Evolutionary conservation across 2,888 invertebrate species (phyloP).

Genomic region (Caenorhabditis sulstoni): DNA sequence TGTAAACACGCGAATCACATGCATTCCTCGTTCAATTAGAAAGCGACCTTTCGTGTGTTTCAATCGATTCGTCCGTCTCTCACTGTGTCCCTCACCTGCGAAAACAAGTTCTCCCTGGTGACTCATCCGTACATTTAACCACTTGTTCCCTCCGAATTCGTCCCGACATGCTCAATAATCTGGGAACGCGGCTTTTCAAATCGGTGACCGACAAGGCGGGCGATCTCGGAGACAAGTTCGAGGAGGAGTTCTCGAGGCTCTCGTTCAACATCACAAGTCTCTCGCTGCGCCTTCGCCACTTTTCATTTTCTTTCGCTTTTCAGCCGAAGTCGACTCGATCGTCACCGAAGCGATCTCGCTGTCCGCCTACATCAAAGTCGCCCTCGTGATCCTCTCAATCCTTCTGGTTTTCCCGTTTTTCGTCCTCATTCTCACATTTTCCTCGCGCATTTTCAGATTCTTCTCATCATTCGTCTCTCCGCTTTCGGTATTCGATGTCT

Average conservation of each 20-base stretch:
- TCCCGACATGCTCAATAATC: slow-evolving; percentile 65
- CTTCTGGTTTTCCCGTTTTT: slow-evolving; percentile 40
- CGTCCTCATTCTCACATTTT: neutral
- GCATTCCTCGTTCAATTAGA: slow-evolving; percentile 21
- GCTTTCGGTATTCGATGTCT: slow-evolving; percentile 67
- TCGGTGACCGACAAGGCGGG: slow-evolving; percentile 72
- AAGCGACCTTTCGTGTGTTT: slow-evolving; percentile 23
- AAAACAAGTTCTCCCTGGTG: slow-evolving; percentile 48
- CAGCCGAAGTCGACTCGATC: slow-evolving; percentile 71
- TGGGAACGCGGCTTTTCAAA: slow-evolving; percentile 68
- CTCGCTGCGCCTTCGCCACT: no score
- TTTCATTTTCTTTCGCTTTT: no score
- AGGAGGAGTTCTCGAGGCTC: slow-evolving; percentile 66
- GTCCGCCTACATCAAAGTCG: slow-evolving; percentile 70
- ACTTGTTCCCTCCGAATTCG: neutral
- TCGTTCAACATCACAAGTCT: slow-evolving; percentile 67
- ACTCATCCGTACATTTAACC: slow-evolving; percentile 16
- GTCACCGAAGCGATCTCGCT: slow-evolving; percentile 68
- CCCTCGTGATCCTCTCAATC: slow-evolving; percentile 62
- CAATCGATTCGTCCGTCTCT: slow-evolving; percentile 14
- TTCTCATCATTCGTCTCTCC: slow-evolving; percentile 60
- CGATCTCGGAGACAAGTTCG: slow-evolving; percentile 72
- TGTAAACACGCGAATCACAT: slow-evolving; percentile 39
- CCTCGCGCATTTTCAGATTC: slow-evolving; percentile 39
- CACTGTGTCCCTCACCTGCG: slow-evolving; percentile 1